Conservation (phyloP, 92 coral and sea anemone species). For the Scolanthus callimorphus region DNA sequence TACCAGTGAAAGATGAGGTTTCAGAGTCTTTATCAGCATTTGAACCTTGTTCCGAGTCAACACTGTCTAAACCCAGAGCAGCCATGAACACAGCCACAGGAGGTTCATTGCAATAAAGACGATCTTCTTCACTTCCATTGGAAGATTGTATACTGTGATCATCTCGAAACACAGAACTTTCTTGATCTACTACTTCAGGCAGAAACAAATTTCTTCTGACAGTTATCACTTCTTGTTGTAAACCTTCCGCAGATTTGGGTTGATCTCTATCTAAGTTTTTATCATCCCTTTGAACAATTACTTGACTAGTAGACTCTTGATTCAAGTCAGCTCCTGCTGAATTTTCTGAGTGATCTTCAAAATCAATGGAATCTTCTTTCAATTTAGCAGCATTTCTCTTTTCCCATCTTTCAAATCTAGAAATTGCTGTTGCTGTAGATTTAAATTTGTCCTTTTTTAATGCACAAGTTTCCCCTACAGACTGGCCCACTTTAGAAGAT, state of each 20-base stretch:
- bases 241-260: not conserved
- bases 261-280: not conserved
- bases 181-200: constrained; percentile 3
- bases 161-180: constrained; percentile 14
- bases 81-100: not conserved
- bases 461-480: constrained; percentile 4
- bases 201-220: constrained; percentile 18
- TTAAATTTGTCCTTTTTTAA: no score
- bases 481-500: constrained; percentile 24
- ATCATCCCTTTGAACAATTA: not conserved
- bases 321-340: not conserved
- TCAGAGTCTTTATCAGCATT: not conserved
- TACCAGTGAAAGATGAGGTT: not conserved
- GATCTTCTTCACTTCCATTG: not conserved
- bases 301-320: not conserved
- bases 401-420: not conserved
- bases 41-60: not conserved
- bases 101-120: not conserved
- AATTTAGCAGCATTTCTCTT: no score
- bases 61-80: not conserved
- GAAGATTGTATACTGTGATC: not conserved
- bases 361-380: no score
- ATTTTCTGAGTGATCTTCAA: not conserved
- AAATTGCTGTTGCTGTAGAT: not conserved
- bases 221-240: not conserved